Evolutionary conservation across 2,797 vertebrate species (phyloP).

Genomic region (Neopelma chrysocephalum): DNA sequence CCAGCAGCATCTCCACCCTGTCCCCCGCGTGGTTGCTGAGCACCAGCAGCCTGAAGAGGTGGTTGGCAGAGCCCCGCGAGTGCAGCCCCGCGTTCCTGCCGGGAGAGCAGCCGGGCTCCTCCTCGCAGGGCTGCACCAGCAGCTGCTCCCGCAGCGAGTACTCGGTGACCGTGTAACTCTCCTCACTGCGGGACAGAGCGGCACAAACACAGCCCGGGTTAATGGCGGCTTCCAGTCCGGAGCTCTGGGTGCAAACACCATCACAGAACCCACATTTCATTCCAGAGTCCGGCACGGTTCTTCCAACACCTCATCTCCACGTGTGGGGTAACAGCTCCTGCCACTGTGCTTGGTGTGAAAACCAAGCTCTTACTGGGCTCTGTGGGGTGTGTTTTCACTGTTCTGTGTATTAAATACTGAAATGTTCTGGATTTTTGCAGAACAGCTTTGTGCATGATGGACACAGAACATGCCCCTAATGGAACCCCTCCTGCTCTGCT

Average conservation of each 20-base stretch:
- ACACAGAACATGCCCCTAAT: accelerated
- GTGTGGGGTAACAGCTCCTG: not conserved
- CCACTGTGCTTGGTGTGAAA: not conserved
- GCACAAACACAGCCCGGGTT: accelerated
- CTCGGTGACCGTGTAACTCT: slow-evolving; percentile 92
- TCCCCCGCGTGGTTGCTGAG: slow-evolving; percentile 88
- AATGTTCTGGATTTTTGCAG: not conserved
- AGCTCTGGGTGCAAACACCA: not conserved
- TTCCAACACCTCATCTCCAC: not conserved
- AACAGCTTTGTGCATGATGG: accelerated
- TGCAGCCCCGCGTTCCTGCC: slow-evolving; percentile 81
- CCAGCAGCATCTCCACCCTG: slow-evolving; percentile 87
- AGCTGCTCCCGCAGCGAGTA: slow-evolving; percentile 90
- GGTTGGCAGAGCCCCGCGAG: slow-evolving; percentile 76
- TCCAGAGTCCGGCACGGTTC: accelerated
- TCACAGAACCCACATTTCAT: not conserved
- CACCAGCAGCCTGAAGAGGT: slow-evolving; percentile 86
- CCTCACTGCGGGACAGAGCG: slow-evolving; percentile 80
- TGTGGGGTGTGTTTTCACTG: no score
- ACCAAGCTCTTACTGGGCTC: not conserved
- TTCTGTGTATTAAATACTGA: not conserved
- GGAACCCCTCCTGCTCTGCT: not conserved
- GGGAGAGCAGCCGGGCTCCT: slow-evolving; percentile 83
- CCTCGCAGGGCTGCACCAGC: slow-evolving; percentile 82
- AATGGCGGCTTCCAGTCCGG: accelerated